Conservation (phyloP, 2,797 vertebrate species). For the Pampus argenteus region DNA sequence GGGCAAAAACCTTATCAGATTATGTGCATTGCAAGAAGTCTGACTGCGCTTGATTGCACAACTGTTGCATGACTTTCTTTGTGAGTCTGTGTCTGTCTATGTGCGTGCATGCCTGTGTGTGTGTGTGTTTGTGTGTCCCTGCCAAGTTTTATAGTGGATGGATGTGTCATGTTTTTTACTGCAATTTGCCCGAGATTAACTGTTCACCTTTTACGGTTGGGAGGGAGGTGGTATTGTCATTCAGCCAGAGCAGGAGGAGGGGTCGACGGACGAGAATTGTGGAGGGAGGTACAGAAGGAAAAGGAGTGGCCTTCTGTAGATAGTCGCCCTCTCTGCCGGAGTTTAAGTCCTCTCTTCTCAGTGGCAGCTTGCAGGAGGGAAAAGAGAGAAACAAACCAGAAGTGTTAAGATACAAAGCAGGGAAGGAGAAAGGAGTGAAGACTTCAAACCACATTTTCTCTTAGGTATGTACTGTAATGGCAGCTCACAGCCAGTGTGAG, state of each 20-base stretch:
- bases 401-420: conserved; percentile 61
- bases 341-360: conserved; percentile 76
- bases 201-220: conserved; percentile 87
- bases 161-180: conserved; percentile 80
- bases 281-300: conserved; percentile 79
- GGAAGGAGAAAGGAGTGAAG: conserved; percentile 53
- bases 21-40: conserved; percentile 32
- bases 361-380: conserved; percentile 76
- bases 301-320: conserved; percentile 86
- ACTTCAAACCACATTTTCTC: conserved; percentile 44
- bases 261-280: conserved; percentile 56
- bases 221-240: conserved; percentile 82
- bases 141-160: conserved; percentile 71
- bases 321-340: conserved; percentile 74
- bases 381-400: conserved; percentile 68
- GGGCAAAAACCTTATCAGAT: conserved; percentile 37
- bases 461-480: conserved; percentile 70
- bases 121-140: conserved; percentile 13
- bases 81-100: conserved; percentile 1
- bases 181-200: conserved; percentile 82
- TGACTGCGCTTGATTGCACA: conserved; percentile 51
- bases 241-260: conserved; percentile 76
- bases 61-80: conserved; percentile 50
- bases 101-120: conserved; percentile 5
- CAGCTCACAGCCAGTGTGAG: conserved; percentile 36